These are phyloP conservation scores for Cepaea hortensis DNA, from an alignment of 2,888 invertebrate genomes.

Conservation along the genomic window DNA sequence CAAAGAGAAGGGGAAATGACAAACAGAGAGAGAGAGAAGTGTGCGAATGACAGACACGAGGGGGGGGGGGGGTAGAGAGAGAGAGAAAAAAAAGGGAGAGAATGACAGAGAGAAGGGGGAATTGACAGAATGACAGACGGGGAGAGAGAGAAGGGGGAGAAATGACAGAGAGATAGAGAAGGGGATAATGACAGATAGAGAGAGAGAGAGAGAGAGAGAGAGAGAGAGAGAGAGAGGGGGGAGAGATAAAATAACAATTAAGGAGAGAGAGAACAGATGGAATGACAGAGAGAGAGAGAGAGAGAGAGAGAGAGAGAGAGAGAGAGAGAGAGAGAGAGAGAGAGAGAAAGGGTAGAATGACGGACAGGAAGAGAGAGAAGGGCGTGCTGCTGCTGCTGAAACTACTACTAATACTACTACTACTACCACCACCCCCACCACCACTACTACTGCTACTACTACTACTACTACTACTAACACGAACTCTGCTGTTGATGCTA, in stretches of 20 bases:
- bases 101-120: too few species aligned
- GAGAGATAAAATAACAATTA: not conserved
- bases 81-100: too few species aligned
- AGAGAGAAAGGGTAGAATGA: not conserved
- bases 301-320: not conserved
- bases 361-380: not conserved
- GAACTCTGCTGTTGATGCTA: conserved; percentile 22
- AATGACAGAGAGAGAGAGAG: not conserved
- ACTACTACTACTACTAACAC: conserved; percentile 34
- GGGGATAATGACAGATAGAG: too few species aligned
- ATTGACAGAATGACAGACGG: too few species aligned
- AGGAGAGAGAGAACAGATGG: too few species aligned
- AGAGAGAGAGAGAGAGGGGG: not conserved
- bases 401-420: conserved; percentile 31
- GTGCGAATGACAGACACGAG: too few species aligned
- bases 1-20: too few species aligned
- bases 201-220: not conserved
- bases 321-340: not conserved
- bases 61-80: too few species aligned
- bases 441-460: conserved; percentile 43
- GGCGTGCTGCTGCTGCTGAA: not conserved
- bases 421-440: conserved; percentile 32
- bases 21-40: too few species aligned
- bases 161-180: too few species aligned
- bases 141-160: too few species aligned